phyloP scores from a whole-genome alignment of 2,888 invertebrate genomes.

The Drosophila putrida region DNA sequence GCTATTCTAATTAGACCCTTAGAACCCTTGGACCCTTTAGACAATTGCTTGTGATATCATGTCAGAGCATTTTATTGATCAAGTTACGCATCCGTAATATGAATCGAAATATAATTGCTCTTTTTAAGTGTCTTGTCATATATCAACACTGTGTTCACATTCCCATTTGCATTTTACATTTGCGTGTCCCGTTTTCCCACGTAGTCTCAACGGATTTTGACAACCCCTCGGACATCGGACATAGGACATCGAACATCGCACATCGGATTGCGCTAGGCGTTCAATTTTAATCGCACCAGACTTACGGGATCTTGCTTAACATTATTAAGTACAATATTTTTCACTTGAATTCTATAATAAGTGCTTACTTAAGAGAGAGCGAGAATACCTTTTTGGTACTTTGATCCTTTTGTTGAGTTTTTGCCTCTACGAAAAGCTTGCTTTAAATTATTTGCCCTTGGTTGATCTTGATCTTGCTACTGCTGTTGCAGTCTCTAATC shows the following conservation, averaged over 20 bases:
- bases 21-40: constrained; percentile 60
- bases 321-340: constrained; percentile 69
- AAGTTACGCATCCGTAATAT: constrained; percentile 77
- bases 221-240: constrained; percentile 35
- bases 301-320: constrained; percentile 79
- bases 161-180: not conserved
- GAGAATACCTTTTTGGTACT: not conserved
- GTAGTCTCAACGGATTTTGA: constrained; percentile 26
- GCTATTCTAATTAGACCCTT: constrained; percentile 77
- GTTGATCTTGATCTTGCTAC: constrained; percentile 48
- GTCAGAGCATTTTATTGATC: constrained; percentile 77
- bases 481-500: constrained; percentile 45
- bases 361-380: not conserved
- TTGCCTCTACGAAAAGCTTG: constrained; percentile 72
- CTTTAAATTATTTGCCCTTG: constrained; percentile 65
- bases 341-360: constrained; percentile 61
- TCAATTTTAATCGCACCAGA: constrained; percentile 74
- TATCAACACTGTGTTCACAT: constrained; percentile 48
- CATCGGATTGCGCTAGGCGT: constrained; percentile 51
- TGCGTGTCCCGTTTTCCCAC: constrained; percentile 43
- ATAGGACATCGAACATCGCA: constrained; percentile 19
- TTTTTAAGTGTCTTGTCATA: constrained; percentile 72
- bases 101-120: constrained; percentile 79
- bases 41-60: constrained; percentile 53
- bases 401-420: constrained; percentile 60